Percentiles rank a stretch among this genome's conserved stretches.
These are phyloP conservation scores for Magallana angulata DNA, from an alignment of 1,140 invertebrate genomes.

Conservation along the genomic window DNA sequence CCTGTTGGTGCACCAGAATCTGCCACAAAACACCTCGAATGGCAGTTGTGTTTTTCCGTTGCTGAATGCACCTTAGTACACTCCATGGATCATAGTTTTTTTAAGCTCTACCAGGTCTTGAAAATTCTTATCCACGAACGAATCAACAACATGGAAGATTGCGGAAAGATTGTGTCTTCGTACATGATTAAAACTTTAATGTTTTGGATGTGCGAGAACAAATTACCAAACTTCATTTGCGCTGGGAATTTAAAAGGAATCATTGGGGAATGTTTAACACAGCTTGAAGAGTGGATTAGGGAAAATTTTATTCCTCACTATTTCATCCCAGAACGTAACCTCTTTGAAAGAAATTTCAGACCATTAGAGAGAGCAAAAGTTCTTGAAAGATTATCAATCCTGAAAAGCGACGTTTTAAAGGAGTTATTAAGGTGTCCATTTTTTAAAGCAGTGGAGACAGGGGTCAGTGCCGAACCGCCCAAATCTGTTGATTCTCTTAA, in stretches of 20 bases:
- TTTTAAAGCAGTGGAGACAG: neutral
- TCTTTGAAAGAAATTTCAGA: neutral
- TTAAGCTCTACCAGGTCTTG: neutral
- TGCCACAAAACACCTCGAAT: neutral
- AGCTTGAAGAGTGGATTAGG: constrained; percentile 12
- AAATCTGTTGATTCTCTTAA: neutral
- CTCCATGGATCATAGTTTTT: neutral
- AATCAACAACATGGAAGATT: neutral
- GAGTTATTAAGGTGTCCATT: neutral
- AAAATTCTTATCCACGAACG: neutral
- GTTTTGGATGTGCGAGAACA: constrained; percentile 26
- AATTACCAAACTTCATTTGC: neutral
- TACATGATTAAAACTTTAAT: constrained; percentile 6
- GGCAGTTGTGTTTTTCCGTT: constrained; percentile 6
- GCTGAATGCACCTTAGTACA: neutral
- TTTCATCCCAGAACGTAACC: constrained; percentile 6
- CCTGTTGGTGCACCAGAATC: neutral
- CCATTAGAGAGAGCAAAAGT: neutral
- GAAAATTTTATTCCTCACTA: neutral
- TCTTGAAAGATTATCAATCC: neutral
- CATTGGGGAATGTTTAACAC: neutral
- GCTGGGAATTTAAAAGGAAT: neutral
- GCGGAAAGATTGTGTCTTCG: neutral
- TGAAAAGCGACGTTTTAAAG: neutral
- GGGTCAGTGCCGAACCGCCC: neutral